Conservation (phyloP, 2,797 vertebrate species). For the Thunnus albacares region DNA sequence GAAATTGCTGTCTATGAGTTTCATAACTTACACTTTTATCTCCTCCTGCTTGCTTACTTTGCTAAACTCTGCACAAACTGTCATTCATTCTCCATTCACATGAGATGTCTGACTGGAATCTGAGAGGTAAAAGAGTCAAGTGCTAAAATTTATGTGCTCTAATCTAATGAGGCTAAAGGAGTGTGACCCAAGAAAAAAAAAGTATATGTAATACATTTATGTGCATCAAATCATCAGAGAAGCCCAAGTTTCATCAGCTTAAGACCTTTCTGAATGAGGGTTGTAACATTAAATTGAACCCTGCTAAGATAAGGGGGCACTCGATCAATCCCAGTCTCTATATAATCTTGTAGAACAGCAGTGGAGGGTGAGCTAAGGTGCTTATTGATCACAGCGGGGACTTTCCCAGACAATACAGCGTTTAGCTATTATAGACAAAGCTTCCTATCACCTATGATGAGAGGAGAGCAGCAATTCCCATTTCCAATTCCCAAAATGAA, state of each 20-base stretch:
- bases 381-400: constrained; percentile 62
- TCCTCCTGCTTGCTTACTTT: not conserved
- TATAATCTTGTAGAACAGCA: constrained; percentile 36
- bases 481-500: constrained; percentile 55
- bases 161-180: constrained; percentile 11
- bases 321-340: constrained; percentile 33
- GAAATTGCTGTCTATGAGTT: not conserved
- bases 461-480: constrained; percentile 28
- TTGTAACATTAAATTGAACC: constrained; percentile 17
- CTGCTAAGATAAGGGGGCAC: constrained; percentile 25
- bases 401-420: constrained; percentile 39
- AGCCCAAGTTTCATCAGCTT: constrained; percentile 14
- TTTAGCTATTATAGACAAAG: constrained; percentile 27
- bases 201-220: not conserved
- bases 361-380: constrained; percentile 28
- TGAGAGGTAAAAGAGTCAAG: not conserved
- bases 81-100: not conserved
- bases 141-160: not conserved
- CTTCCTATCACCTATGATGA: constrained; percentile 36
- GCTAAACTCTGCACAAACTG: constrained; percentile 13
- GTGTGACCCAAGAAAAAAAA: not conserved
- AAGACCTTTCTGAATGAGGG: constrained; percentile 23
- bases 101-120: not conserved
- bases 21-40: not conserved
- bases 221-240: constrained; percentile 27